Conservation (phyloP, 1,140 invertebrate genomes). For the Fopius arisanus region DNA sequence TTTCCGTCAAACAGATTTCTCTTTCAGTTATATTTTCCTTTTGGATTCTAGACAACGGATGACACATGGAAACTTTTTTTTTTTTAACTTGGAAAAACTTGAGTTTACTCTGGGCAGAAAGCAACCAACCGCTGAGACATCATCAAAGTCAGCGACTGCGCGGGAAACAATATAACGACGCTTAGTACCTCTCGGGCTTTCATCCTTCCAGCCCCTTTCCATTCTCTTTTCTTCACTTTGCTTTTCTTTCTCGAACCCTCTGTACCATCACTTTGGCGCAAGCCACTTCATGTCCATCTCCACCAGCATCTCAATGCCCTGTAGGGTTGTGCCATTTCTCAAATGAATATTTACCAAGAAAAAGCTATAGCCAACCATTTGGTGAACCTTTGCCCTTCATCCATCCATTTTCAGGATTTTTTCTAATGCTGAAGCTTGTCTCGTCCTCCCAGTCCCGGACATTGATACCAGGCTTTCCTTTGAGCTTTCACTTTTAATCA, state of each 20-base stretch:
- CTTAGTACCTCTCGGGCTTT: neutral
- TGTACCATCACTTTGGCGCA: neutral
- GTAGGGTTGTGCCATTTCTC: neutral
- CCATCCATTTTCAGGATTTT: neutral
- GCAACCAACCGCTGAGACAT: neutral
- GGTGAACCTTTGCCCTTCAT: neutral
- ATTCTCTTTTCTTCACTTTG: neutral
- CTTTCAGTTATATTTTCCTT: neutral
- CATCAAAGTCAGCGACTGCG: slow-evolving; percentile 3
- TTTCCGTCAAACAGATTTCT: neutral
- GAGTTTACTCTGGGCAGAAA: too few relatives aligned
- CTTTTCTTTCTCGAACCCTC: neutral
- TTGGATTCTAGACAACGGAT: neutral
- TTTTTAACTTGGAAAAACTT: too few relatives aligned
- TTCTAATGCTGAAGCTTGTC: neutral
- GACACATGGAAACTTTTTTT: neutral
- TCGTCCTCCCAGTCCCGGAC: too few relatives aligned
- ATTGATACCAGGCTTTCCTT: too few relatives aligned
- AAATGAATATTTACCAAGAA: neutral
- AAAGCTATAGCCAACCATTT: neutral
- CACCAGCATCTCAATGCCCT: neutral
- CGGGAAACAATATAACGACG: neutral
- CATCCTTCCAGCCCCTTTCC: neutral
- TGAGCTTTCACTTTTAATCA: too few relatives aligned
- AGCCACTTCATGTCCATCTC: neutral